Evolutionary conservation across 2,888 invertebrate genomes (phyloP).

Genomic region (Drosophila neutralis): DNA sequence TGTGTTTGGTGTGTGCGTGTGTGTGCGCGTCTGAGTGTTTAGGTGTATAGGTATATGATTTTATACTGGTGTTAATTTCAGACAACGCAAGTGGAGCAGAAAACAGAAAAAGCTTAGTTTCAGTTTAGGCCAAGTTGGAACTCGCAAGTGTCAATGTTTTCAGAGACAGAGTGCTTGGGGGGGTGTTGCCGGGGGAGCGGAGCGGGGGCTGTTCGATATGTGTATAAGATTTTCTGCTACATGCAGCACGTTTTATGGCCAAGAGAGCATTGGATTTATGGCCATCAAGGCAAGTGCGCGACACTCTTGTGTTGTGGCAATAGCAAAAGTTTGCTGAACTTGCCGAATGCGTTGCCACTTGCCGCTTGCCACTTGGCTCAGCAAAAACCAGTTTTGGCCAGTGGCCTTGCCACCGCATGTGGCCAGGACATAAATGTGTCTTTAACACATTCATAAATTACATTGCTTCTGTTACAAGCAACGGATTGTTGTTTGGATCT

Average conservation of each 20-base stretch:
- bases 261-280: conserved; percentile 65
- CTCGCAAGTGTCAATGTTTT: conserved; percentile 42
- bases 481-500: conserved; percentile 11
- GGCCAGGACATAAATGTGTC: conserved; percentile 31
- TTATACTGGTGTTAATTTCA: conserved; percentile 49
- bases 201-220: background rate
- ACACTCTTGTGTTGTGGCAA: conserved; percentile 38
- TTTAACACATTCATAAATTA: conserved; percentile 56
- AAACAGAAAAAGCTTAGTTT: conserved; percentile 34
- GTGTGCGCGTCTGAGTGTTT: background rate
- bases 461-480: background rate
- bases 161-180: background rate
- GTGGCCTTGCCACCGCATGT: conserved; percentile 41
- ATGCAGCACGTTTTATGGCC: conserved; percentile 58
- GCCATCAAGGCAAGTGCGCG: conserved; percentile 60
- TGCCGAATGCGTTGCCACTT: conserved; percentile 50
- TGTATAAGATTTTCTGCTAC: conserved; percentile 41
- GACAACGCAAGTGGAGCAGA: conserved; percentile 17
- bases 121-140: conserved; percentile 14
- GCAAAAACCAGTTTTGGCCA: conserved; percentile 27
- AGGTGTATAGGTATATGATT: background rate
- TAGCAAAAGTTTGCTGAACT: conserved; percentile 65
- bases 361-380: conserved; percentile 38
- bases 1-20: background rate
- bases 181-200: background rate